Conservation (phyloP, 2,797 vertebrate genomes). For the Anniella stebbinsi region DNA sequence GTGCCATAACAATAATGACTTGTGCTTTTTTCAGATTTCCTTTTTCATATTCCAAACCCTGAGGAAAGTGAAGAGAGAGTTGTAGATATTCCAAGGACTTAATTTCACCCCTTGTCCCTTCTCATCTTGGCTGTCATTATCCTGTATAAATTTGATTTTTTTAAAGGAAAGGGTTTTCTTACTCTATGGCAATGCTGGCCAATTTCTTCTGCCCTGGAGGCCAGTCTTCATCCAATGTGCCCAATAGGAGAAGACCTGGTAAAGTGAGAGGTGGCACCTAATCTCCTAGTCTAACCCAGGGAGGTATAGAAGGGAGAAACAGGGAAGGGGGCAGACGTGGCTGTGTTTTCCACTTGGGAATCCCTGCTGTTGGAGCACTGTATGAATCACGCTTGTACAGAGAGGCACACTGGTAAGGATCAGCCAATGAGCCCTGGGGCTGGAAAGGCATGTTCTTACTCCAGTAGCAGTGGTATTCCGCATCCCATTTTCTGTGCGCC, state of each 20-base stretch:
- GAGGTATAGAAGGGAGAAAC: neutral
- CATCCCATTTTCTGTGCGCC: neutral
- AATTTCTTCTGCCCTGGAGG: neutral
- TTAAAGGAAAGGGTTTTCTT: conserved; percentile 49
- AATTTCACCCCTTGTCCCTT: conserved; percentile 58
- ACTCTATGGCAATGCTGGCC: neutral
- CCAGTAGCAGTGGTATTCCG: neutral
- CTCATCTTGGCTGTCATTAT: conserved; percentile 33
- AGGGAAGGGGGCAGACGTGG: neutral
- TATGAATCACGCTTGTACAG: neutral
- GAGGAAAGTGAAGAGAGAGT: conserved; percentile 25
- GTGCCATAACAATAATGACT: conserved; percentile 50
- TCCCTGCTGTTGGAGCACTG: neutral
- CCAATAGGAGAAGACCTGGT: neutral
- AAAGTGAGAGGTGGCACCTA: neutral
- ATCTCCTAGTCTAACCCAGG: neutral
- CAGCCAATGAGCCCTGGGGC: neutral
- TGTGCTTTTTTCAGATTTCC: conserved; percentile 33
- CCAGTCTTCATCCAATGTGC: neutral
- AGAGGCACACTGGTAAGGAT: neutral
- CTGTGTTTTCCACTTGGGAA: neutral
- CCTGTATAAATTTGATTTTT: conserved; percentile 34
- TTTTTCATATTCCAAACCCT: conserved; percentile 47
- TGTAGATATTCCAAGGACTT: conserved; percentile 70
- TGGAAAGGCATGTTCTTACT: neutral